Base-by-base conservation (phyloP, 2,797 vertebrate species). In the Tinamus major region DNA sequence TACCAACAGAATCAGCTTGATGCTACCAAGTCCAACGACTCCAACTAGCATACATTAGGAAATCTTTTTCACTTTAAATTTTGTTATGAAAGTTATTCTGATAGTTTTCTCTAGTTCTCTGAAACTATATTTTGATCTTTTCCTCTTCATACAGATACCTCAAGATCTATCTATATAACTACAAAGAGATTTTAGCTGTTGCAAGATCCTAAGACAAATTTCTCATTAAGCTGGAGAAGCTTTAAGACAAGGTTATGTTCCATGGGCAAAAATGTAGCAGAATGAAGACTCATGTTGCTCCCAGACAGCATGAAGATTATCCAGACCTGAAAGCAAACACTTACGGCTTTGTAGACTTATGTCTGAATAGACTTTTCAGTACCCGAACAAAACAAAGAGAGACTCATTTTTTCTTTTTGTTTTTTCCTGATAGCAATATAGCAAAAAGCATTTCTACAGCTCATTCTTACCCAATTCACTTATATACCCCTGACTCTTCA, bases 121-220 rank as follows among this genome's bases (percentile, higher is more conserved):
- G 61, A 31, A 24, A 90, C 4, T 16, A 5, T 75, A 58, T 68
- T 92, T 79, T 79, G 27, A 58, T 85, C 31, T 80, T 85, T 92
- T 61, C 14, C 7, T 49, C 18, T 41, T 83, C 46, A 33, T 67
- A n/a, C 37, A 31, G 15, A 65, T 62, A 18, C 8, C 42, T 24
- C 20, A 64, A 82, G 65, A 80, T 79, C 83, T 78, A 80, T 79
- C 83, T 78, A 63, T 76, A 39, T 29, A 18, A 44, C 65, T 49
- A 35, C 46, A 41, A 65, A 20, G 62, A 85, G 55, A 69, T 78
- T 78, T 89, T 55, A 85, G 55, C 55, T 72, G 29, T 72, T 91
- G 71, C 23, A 59, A 79, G 81, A 85, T n/a, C 29, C 19, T 16
- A 78, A 95, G 90, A 85, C 41, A 95, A 91, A 81, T 70, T 72